Evolutionary conservation across 1,140 invertebrate genomes (phyloP), one percentile per base, ranked within the genome.

Genomic region (Pseudomyrmex cubaensis): DNA sequence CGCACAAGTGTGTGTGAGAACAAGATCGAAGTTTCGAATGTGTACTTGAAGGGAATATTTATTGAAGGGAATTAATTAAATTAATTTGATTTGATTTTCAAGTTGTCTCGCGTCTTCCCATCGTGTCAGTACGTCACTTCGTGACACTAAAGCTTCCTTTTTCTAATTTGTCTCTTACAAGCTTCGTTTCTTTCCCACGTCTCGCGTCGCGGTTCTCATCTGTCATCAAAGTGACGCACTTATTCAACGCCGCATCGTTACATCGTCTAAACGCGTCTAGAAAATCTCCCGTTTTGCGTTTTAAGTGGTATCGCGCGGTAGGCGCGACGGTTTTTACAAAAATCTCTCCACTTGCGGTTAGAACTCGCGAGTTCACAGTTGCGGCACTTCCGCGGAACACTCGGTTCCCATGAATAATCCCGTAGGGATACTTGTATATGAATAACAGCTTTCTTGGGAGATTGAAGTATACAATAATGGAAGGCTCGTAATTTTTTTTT

Each of bases 171-270:
- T 5, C 52, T 87, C 86, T 85, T 69, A 3, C 25, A 46, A 84
- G 82, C 82, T 59, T 76, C 82, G 17, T 70, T 80, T 13, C 73
- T 84, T 88, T 89, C 84, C 77, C 88, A 86, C 86, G 86, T 87
- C 61, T 80, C 46, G 72, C 61, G 35, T 35, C 75, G 54, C 25
- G 74, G 25, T 63, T 35, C 64, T 69, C 59, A 59, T 82, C 78
- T 75, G 63, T 75, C 83, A 52, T 22, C 35, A 61, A 82, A 59
- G 44, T 46, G 67, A 50, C 63, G 59, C 17, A 25, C 25, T 84
- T 72, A 17, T 73, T 82, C n/a, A 12, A 84, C 35, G 12, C n/a
- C 59, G 20, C 44, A 82, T 20, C 50, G 59, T 66, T 77, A 52
- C 61, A 73, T 48, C 66, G 5, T 44, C 66, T 80, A 80, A 80